Base-by-base conservation (phyloP, 2,888 invertebrate species). In the Heliconius hortense region DNA sequence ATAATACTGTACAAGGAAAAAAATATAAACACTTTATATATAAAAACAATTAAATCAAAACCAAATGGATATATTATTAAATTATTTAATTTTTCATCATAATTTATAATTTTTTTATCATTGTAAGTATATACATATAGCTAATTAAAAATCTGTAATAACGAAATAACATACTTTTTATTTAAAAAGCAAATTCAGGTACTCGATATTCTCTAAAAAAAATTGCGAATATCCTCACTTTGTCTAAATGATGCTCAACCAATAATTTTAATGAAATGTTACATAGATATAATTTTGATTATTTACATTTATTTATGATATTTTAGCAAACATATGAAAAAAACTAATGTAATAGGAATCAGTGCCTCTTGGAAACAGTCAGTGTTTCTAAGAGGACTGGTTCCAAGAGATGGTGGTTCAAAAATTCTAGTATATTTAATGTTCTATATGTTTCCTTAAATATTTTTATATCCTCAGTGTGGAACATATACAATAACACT, bases 251-350 rank as follows among this genome's bases (percentile, higher is more conserved):
- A 56, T 31, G 28, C n/a, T 31, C 31, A 26, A n/a, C 53, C n/a
- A 56, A 53, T 56, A 15, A 15, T 69, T 56, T 69, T 53, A n/a
- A n/a, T n/a, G n/a, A 18, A 59, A 21, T 71, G 70, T 73, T 60
- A 63, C 15, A 24, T 75, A 70, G 83, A 86, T 86, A 87, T 81
- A 81, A 86, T 83, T 86, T 87, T 81, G 80, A 78, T 81, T 89
- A 87, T 88, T 84, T 89, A 90, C 87, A 89, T 85, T 86, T 13
- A 56, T 69, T 69, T 82, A 82, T 77, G 78, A 80, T 78, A 79
- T 79, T 86, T 87, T 86, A n/a, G 56, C 8, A 56, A 56, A 56
- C 56, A 56, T 21, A 56, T 18, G 5, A 48, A 56, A 48, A 43
- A 48, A 48, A 48, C 5, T 48, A 21, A 21, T 2, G 18, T 48